Evolutionary conservation across 2,797 vertebrate species (phyloP), one percentile per base, ranked within the genome.

Genomic region (Paratrypauchen microcephalus): DNA sequence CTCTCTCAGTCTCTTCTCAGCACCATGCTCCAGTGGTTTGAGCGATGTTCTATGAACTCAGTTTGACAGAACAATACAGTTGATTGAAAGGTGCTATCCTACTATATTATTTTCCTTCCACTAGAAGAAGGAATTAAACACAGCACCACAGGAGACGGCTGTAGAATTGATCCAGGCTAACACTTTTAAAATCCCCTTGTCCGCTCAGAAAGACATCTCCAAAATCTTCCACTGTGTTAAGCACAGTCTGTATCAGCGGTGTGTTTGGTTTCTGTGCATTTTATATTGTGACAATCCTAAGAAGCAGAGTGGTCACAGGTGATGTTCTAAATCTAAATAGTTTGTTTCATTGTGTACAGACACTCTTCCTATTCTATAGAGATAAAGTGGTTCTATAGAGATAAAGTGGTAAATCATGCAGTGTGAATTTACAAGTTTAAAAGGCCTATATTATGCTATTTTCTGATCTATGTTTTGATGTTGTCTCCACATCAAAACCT

Each of bases 21-120:
- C 50, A 66, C 48, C 68, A 75, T 48, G 75, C 76, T 68, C 65
- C 81, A 83, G 55, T 52, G 62, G 71, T 65, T 84, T 79, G 74
- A 82, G 74, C 24, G 50, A 72, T 78, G 75, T 77, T 70, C 57
- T 63, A 71, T 60, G 73, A 79, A 72, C 71, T 57, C 65, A 71
- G 64, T 78, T 74, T 84, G 73, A 87, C 71, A 76, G 72, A 77
- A 83, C 71, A 77, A 73, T 86, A 69, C 28, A 11, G 68, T 64
- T 77, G 78, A 84, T 73, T 81, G 80, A 85, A 77, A 73, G 58
- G 39, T 45, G 9, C 66, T 65, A 60, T 67, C 45, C 62, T 59
- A 68, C 61, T 23, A 57, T 64, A 48, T 23, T 36, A 58, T 69
- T 61, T 41, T 66, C 45, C 32, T 48, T 69, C 28, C 65, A 24